Evolutionary conservation across 2,113 vertebrate genomes (phyloP), one percentile per base, ranked within the genome.

Genomic region (Lethenteron reissneri): DNA sequence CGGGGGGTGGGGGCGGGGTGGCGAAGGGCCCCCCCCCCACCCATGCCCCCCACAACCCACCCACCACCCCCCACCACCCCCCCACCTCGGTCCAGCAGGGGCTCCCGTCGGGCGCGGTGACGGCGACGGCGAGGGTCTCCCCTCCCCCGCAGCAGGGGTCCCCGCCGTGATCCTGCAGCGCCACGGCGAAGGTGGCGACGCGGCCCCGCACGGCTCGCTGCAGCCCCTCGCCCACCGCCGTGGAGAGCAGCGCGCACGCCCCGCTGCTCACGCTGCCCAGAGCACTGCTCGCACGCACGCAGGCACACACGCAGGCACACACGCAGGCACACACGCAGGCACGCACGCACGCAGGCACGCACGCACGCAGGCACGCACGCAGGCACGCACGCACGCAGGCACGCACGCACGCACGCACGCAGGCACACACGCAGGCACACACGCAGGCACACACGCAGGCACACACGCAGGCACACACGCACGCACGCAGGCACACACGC

Each of bases 191-290:
- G 9, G 21, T 68, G 10, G 64, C 64, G n/a, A 17, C n/a, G 64
- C n/a, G n/a, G 64, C 64, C 64, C 9, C 64, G 64, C 21, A 68
- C 64, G n/a, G 64, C 64, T 9, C 21, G n/a, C 64, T 68, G n/a
- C 21, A 68, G n/a, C 9, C 64, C 64, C 64, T 17, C n/a, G 11
- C 64, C 64, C n/a, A 9, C 21, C 64, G 21, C 64, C 64, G 21
- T 10, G n/a, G 64, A 68, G n/a, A 68, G 11, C 64, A 68, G 64
- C 9, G 64, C 64, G 11, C 64, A 68, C 21, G 64, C 64, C 21
- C 64, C 64, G 21, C 64, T 68, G 64, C 64, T 68, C 64, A 68
- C 64, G n/a, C 64, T n/a, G 21, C 64, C 64, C 64, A 68, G n/a
- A 68, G 21, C n/a, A 2, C 64, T 68, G 11, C n/a, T 12, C 25